A percentile compares a stretch with the other conserved stretches of the same genome.
These are phyloP conservation scores for Apis laboriosa DNA, from an alignment of 1,140 invertebrate species.

Conservation along the genomic window DNA sequence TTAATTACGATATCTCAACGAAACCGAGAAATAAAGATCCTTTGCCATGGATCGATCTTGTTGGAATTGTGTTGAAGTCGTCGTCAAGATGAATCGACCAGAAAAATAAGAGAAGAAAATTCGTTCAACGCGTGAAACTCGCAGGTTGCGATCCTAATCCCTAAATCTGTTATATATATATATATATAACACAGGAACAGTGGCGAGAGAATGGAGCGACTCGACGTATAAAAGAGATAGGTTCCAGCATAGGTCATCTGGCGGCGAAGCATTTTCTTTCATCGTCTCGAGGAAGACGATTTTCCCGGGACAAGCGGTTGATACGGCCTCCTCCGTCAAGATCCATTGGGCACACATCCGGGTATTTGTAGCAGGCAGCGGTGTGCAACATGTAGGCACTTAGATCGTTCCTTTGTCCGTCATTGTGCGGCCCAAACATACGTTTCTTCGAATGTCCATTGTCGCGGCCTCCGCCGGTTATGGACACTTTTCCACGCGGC, in stretches of 20 bases:
- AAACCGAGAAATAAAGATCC: too few species aligned
- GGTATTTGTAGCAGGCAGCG: constrained; percentile 55
- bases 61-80: too few species aligned
- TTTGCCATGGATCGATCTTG: too few species aligned
- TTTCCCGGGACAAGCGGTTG: constrained; percentile 33
- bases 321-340: constrained; percentile 33
- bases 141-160: constrained; percentile 6
- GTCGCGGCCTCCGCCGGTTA: constrained; percentile 48
- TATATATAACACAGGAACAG: background rate
- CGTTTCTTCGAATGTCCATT: constrained; percentile 62
- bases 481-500: constrained; percentile 61
- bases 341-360: constrained; percentile 64
- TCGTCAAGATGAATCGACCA: background rate
- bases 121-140: background rate
- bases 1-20: too few species aligned
- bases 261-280: constrained; percentile 29
- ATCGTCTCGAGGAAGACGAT: constrained; percentile 10
- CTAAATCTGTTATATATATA: too few species aligned
- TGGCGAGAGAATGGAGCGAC: background rate
- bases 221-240: constrained; percentile 20
- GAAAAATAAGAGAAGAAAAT: too few species aligned
- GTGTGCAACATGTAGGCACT: constrained; percentile 66
- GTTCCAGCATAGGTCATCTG: constrained; percentile 10
- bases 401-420: constrained; percentile 60
- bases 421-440: constrained; percentile 57